Evolutionary conservation across 35 echinoderm and acorn worm species (phyloP), one percentile per base, ranked within the genome.

Genomic region (Ophioderma brevispina): DNA sequence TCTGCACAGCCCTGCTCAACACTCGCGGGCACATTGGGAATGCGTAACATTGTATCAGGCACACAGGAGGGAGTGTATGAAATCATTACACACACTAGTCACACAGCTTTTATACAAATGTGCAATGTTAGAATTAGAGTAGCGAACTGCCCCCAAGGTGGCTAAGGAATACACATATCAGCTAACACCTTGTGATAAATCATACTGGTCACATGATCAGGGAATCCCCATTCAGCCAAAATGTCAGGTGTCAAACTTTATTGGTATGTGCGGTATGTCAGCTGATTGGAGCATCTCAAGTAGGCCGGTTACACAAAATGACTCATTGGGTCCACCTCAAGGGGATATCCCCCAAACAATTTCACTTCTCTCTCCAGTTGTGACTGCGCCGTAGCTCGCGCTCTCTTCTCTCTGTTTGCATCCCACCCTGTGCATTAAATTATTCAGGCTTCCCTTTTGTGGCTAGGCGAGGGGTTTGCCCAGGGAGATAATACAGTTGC

Each of bases 361-460:
- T 70, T 70, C 4, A 46, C 41, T 46, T 46, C 41, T 70, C 8
- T 52, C 46, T 52, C 46, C 46, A 52, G 46, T 21, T 42, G 21
- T 49, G 25, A n/a, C 38, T 84, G 39, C 30, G 30, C 55, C 81
- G 55, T 31, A 52, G 40, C 32, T 49, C 81, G n/a, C n/a, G n/a
- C n/a, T n/a, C n/a, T n/a, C 81, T 83, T 23, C 18, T n/a, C 80
- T 81, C 81, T 85, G 83, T 85, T 85, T 85, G 70, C 83, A 85
- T 59, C 63, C 35, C 31, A 70, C 15, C 59, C 23, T 70, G 59
- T 25, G 59, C 83, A 85, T 85, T 85, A 64, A 85, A 85, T 85
- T 64, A 85, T 85, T 85, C 83, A 85, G 83, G 83, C 52, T 85
- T 85, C 63, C 83, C 83, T 59, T 64, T 85, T 85, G 83, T 85